Evolutionary conservation across 2,113 vertebrate species (phyloP).

Genomic region (Monopterus albus): DNA sequence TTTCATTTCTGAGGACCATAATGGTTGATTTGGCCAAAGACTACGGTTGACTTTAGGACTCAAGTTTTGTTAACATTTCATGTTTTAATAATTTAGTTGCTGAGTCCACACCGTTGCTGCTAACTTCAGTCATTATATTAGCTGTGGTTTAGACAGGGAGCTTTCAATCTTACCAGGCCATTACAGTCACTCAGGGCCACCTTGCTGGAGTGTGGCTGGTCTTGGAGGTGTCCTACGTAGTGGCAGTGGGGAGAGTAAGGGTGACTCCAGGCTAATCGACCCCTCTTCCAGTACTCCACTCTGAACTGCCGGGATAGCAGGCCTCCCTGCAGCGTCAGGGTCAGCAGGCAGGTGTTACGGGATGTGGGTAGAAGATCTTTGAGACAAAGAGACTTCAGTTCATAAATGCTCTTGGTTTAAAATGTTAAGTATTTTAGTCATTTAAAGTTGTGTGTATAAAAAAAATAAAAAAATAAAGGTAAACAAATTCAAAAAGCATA

Average conservation of each 20-base stretch:
- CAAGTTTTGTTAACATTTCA: conserved; percentile 41
- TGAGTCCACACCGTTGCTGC: conserved; percentile 21
- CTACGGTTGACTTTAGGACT: conserved; percentile 20
- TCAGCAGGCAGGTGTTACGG: conserved; percentile 91
- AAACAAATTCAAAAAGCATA: background rate
- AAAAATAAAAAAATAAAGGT: background rate
- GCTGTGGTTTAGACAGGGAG: conserved; percentile 17
- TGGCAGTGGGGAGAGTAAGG: conserved; percentile 91
- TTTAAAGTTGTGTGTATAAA: background rate
- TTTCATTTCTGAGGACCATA: conserved; percentile 12
- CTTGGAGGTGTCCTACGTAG: conserved; percentile 93
- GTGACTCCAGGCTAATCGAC: conserved; percentile 92
- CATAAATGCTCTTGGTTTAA: no score
- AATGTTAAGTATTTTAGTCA: background rate
- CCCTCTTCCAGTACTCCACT: conserved; percentile 96
- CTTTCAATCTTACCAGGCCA: conserved; percentile 89
- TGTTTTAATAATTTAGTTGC: conserved; percentile 45
- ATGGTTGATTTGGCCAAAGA: conserved; percentile 17
- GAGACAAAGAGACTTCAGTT: conserved; percentile 14
- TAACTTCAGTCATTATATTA: conserved; percentile 21
- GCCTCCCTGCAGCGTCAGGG: conserved; percentile 91
- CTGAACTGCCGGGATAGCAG: conserved; percentile 92
- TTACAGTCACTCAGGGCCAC: conserved; percentile 99
- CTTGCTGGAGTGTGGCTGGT: conserved; percentile 88
- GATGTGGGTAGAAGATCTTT: conserved; percentile 93